Percentiles rank a stretch among this genome's conserved stretches.
These are phyloP conservation scores for Odontamblyopus rebecca DNA, from an alignment of 2,797 vertebrate genomes.

Conservation along the genomic window DNA sequence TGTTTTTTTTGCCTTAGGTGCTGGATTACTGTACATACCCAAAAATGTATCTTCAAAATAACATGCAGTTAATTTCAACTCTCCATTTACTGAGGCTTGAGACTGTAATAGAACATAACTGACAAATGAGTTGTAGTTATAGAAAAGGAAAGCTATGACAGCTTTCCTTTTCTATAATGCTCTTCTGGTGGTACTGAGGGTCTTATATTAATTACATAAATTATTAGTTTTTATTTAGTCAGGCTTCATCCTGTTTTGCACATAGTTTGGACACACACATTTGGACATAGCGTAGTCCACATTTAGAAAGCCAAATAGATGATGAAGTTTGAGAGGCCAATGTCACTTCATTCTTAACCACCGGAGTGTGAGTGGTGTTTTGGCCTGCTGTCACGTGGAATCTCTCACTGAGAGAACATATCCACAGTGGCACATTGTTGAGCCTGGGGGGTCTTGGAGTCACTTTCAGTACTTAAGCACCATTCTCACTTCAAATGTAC, in stretches of 20 bases:
- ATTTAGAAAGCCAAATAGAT: slow-evolving; percentile 10
- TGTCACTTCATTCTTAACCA: slow-evolving; percentile 67
- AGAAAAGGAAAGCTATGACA: too few relatives aligned
- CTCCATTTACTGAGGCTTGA: neutral
- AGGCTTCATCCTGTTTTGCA: neutral
- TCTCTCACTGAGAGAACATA: slow-evolving; percentile 65
- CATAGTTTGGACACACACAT: neutral
- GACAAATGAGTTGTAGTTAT: too few relatives aligned
- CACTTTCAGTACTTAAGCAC: slow-evolving; percentile 69
- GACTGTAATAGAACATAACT: neutral
- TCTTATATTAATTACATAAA: neutral
- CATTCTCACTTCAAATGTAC: slow-evolving; percentile 66
- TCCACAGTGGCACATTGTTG: slow-evolving; percentile 70
- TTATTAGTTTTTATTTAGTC: neutral
- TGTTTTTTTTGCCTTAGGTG: too few relatives aligned
- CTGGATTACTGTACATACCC: too few relatives aligned
- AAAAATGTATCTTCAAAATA: neutral
- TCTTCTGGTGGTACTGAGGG: neutral
- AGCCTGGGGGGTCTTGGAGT: slow-evolving; percentile 64
- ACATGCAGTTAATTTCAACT: neutral
- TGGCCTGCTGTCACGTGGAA: slow-evolving; percentile 74
- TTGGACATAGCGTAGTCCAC: slow-evolving; percentile 11
- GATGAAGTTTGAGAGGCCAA: slow-evolving; percentile 19
- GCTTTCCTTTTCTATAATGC: neutral
- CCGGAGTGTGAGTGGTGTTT: slow-evolving; percentile 71